Evolutionary conservation across 2,888 invertebrate genomes (phyloP), one percentile per base, ranked within the genome.

Genomic region (Lapara coniferarum): DNA sequence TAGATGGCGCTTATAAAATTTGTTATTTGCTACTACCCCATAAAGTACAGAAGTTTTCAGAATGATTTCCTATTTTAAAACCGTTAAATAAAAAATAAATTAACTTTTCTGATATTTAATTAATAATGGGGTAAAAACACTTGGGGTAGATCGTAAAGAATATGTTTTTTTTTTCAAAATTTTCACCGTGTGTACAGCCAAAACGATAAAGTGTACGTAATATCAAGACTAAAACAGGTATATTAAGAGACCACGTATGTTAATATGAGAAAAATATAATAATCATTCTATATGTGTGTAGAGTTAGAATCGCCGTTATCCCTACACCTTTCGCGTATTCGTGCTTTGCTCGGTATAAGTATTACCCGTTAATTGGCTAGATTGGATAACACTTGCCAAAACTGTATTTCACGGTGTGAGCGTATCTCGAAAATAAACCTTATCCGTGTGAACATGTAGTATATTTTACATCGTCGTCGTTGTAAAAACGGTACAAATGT

Each of bases 341-440:
- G 83, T 87, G 91, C 91, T 92, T 92, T 81, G 89, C 90, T 88
- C 84, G 81, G 66, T 78, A 80, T 78, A 78, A 81, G 79, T 82
- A 81, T 82, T 78, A 79, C 55, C 74, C 75, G 71, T 78, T 58
- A 66, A 71, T 57, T 73, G 63, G 69, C 69, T 69, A 51, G 67
- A 59, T 56, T 46, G 49, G 66, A 74, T 71, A 73, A 75, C 78
- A 89, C 88, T 90, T 89, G 91, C 91, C 90, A 90, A 91, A 6
- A 49, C 44, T 4, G 19, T 83, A 69, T 56, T 67, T 71, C 70
- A 75, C 74, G 89, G 89, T 91, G 91, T 88, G 91, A 86, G 87
- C 86, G 89, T 84, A 79, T 16, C 10, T 44, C 8, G 7, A n/a
- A 67, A 44, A 56, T 19, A 55, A 16, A n/a, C 56, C 37, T 12